Conservation (phyloP, 2,797 vertebrate genomes). For the Sphenopsis melanotis region DNA sequence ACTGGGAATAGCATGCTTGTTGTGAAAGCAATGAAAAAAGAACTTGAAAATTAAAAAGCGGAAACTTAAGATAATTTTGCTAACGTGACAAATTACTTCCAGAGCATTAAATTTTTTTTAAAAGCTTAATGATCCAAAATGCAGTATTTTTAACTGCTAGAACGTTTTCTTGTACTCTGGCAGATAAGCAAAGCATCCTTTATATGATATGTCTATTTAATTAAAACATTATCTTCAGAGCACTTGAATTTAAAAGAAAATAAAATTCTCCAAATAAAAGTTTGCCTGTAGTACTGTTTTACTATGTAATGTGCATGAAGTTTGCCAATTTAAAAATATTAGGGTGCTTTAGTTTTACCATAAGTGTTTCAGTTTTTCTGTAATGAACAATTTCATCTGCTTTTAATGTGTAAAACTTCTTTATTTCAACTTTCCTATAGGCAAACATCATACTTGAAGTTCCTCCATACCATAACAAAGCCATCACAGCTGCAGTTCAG, state of each 20-base stretch:
- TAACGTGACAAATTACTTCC: neutral
- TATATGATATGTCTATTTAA: neutral
- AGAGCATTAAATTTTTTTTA: neutral
- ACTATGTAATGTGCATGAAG: neutral
- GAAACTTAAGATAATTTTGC: neutral
- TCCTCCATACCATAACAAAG: constrained; percentile 95
- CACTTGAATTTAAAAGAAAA: neutral
- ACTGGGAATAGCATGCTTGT: neutral
- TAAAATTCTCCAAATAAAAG: neutral
- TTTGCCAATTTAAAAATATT: neutral
- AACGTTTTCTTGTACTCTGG: neutral
- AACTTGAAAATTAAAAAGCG: neutral
- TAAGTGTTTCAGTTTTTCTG: neutral
- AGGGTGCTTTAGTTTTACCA: neutral
- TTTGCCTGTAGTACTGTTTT: neutral
- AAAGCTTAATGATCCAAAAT: neutral
- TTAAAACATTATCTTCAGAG: neutral
- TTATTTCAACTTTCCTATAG: constrained; percentile 72
- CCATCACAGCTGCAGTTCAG: constrained; percentile 88
- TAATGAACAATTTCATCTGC: constrained; percentile 49
- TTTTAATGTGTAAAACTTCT: constrained; percentile 37
- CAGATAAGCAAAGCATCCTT: neutral
- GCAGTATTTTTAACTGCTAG: neutral
- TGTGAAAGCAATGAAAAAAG: neutral
- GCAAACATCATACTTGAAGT: constrained; percentile 91